A percentile compares a stretch with the other conserved stretches of the same genome.
Conservation (phyloP, 2,888 invertebrate species). For the Metopia argyrocephala region DNA sequence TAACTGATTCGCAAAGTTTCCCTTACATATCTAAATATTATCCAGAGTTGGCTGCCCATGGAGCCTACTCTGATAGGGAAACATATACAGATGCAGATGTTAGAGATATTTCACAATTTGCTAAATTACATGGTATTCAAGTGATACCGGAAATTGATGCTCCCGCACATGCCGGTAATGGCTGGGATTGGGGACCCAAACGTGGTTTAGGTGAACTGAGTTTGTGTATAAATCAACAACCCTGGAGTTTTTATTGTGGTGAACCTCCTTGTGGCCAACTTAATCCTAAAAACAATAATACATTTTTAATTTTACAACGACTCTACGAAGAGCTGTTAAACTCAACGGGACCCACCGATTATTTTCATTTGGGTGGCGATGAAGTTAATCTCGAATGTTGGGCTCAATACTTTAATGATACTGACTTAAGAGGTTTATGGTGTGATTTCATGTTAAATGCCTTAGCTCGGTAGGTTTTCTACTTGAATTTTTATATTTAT, state of each 20-base stretch:
- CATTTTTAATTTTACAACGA: constrained; percentile 85
- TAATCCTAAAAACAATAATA: constrained; percentile 89
- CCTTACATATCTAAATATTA: constrained; percentile 88
- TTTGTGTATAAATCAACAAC: constrained; percentile 88
- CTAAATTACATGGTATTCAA: constrained; percentile 89
- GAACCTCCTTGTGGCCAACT: constrained; percentile 93
- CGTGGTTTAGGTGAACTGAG: constrained; percentile 88
- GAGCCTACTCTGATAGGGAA: constrained; percentile 90
- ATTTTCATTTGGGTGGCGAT: constrained; percentile 87
- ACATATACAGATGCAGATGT: constrained; percentile 86
- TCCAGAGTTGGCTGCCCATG: constrained; percentile 89
- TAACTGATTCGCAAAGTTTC: constrained; percentile 95
- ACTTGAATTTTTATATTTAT: background rate
- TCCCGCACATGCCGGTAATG: constrained; percentile 92
- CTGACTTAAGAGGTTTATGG: constrained; percentile 88
- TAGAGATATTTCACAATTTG: constrained; percentile 86
- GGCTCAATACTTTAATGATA: constrained; percentile 86
- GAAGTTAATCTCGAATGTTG: constrained; percentile 89
- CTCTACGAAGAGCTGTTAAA: constrained; percentile 87
- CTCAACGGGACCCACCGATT: constrained; percentile 86
- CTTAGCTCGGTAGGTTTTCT: constrained; percentile 77
- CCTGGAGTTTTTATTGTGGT: constrained; percentile 89
- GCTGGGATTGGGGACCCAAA: constrained; percentile 90
- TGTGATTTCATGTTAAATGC: constrained; percentile 86
- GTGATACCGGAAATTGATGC: constrained; percentile 94